Base-by-base conservation (phyloP, 2,797 vertebrate genomes). In the Lates japonicus region DNA sequence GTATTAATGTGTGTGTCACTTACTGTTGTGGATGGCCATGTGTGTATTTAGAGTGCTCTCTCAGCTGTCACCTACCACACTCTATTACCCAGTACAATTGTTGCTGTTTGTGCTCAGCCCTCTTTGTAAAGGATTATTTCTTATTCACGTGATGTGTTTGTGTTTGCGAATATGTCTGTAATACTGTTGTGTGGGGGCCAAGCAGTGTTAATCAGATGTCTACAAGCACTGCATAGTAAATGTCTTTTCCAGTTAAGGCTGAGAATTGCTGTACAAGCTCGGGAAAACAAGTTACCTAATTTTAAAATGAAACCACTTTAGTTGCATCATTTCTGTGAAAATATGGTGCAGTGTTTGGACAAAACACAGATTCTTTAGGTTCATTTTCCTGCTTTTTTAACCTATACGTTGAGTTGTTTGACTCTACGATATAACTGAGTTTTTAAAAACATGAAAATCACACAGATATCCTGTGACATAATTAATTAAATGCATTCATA, bases 161-260 rank as follows among this genome's bases (percentile, higher is more conserved):
- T 74, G 72, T 66, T 71, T 80, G 78, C 51, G 19, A 78, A 85
- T 82, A 54, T 80, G 74, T 76, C 61, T 75, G 65, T 73, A 73
- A 76, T 79, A 61, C 72, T 70, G 80, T 85, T 80, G 67, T 81
- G 71, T 73, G 46, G 33, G 71, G 77, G 70, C 25, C 76, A 80
- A 66, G 70, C 76, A 82, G 76, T 91, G 82, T 86, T 90, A 91
- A 91, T 92, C 78, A 88, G 76, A 83, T 91, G 73, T 91, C 90
- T 83, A 85, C 80, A 86, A 80, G 85, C 51, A 41, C 69, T 74
- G 80, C 80, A 81, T 78, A 65, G 83, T 76, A 74, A 84, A 84
- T 83, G 71, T 63, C 41, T 65, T 72, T 62, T 58, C 51, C 17
- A 57, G 72, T 80, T 78, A 76, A 74, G 52, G 64, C 37, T 78